Percentiles rank a stretch among this genome's conserved stretches.
phyloP scores from a whole-genome alignment of 1,140 invertebrate species.

The Achatina immaculata region DNA sequence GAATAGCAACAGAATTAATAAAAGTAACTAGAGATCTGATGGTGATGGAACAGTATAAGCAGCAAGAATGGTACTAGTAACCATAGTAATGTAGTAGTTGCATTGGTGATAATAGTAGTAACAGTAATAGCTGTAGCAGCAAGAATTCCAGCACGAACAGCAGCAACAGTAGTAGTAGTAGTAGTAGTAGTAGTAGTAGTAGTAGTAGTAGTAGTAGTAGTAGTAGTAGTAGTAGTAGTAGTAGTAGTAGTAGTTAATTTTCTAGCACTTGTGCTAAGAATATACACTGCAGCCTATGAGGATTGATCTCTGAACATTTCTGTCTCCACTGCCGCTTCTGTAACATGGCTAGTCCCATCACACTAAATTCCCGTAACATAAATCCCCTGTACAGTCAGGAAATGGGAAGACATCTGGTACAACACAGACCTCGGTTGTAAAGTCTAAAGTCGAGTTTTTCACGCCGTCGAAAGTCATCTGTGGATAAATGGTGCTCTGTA shows the following conservation, averaged over 20 bases:
- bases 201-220: neutral
- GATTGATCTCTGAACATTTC: neutral
- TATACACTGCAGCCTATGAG: neutral
- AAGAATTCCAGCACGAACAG: no score
- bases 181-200: neutral
- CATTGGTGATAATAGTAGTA: no score
- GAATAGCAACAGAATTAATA: no score
- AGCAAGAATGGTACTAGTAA: no score
- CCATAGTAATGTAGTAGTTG: no score
- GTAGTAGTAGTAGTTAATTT: neutral
- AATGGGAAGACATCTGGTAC: constrained; percentile 63
- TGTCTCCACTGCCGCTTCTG: neutral
- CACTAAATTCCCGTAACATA: constrained; percentile 57
- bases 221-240: neutral
- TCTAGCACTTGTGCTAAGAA: neutral
- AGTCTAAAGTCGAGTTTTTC: constrained; percentile 50
- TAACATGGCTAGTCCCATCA: constrained; percentile 16
- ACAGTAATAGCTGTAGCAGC: no score
- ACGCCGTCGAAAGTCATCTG: constrained; percentile 58
- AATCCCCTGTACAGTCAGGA: constrained; percentile 55
- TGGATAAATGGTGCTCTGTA: constrained; percentile 3
- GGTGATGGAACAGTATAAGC: no score
- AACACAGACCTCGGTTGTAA: constrained; percentile 62
- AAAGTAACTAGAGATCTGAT: no score
- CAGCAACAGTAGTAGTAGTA: no score